phyloP scores from a whole-genome alignment of 2,113 vertebrate genomes.

The Hypanus sabinus region DNA sequence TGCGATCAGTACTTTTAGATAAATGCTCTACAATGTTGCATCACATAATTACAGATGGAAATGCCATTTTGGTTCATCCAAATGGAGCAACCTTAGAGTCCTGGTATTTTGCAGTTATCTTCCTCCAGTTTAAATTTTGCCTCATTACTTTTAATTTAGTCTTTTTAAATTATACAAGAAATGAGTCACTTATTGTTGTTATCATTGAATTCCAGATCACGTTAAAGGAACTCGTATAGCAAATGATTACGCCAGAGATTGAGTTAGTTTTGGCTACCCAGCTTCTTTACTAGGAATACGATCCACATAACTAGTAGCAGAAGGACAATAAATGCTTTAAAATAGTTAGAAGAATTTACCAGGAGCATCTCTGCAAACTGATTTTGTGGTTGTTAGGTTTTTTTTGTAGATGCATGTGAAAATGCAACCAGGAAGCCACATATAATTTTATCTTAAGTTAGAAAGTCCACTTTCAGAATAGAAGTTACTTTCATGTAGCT shows the following conservation, averaged over 20 bases:
- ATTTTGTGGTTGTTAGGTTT: background rate
- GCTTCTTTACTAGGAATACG: background rate
- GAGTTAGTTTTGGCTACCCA: background rate
- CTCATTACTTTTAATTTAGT: background rate
- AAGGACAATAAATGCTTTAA: background rate
- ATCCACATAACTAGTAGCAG: background rate
- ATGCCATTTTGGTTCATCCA: background rate
- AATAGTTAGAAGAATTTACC: background rate
- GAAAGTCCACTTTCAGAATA: no score
- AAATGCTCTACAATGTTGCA: background rate
- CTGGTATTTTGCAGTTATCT: background rate
- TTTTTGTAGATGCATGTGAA: background rate
- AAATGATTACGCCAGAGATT: background rate
- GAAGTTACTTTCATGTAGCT: no score
- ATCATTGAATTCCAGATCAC: background rate
- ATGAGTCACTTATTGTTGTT: background rate
- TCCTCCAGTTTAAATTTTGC: background rate
- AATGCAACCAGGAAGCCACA: background rate
- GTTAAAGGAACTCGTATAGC: background rate
- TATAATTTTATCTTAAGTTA: background rate
- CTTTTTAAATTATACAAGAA: background rate
- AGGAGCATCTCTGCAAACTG: background rate
- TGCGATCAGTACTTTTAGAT: no score
- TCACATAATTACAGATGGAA: background rate
- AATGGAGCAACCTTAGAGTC: background rate